Evolutionary conservation across 2,797 vertebrate species (phyloP).

Genomic region (Scolopax rusticola): DNA sequence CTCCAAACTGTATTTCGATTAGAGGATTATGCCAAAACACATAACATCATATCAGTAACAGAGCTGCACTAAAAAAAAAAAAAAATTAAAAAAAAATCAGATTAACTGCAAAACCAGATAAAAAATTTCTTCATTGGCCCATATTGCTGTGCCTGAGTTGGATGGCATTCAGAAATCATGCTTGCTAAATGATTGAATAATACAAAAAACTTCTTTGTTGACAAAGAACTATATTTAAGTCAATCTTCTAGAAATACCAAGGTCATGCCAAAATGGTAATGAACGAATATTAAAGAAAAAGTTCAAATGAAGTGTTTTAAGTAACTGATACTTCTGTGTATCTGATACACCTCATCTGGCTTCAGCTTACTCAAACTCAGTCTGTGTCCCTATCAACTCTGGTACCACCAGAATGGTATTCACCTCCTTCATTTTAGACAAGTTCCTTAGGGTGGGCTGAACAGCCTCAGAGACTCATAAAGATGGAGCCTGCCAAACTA

Average conservation of each 20-base stretch:
- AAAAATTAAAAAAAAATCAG: background rate
- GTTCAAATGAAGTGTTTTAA: background rate
- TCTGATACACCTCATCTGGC: background rate
- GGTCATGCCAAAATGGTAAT: background rate
- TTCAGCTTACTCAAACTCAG: background rate
- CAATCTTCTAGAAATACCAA: background rate
- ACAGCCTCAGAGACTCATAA: background rate
- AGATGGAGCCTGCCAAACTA: background rate
- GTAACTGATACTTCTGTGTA: background rate
- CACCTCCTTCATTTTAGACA: background rate
- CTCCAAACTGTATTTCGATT: background rate
- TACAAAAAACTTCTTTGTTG: background rate
- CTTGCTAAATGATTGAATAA: conserved; percentile 11
- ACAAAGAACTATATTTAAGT: background rate
- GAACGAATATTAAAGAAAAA: background rate
- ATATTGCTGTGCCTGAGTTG: conserved; percentile 19
- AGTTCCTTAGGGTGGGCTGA: background rate
- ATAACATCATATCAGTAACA: conserved; percentile 16
- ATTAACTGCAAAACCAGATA: conserved; percentile 47
- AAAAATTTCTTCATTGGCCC: conserved; percentile 13
- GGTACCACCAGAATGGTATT: background rate
- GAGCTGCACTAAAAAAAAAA: background rate
- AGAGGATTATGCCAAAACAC: conserved; percentile 50
- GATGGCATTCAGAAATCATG: conserved; percentile 9
- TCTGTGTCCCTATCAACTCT: background rate